A percentile compares a stretch with the other conserved stretches of the same genome.
These are phyloP conservation scores for Dastarcus helophoroides DNA, from an alignment of 2,888 invertebrate genomes.

Conservation along the genomic window DNA sequence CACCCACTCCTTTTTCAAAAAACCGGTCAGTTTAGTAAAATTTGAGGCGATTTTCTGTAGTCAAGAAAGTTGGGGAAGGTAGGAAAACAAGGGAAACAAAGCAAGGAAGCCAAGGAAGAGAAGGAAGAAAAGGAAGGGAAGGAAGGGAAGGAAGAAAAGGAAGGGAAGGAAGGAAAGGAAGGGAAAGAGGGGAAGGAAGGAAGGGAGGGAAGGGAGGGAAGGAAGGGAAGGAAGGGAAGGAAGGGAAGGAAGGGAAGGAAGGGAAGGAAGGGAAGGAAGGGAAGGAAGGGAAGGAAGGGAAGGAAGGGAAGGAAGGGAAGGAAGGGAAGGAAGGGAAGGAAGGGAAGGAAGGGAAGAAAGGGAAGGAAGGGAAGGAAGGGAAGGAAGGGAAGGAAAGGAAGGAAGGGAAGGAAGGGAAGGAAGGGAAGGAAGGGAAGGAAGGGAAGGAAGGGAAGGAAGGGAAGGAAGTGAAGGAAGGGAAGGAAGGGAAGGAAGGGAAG, in stretches of 20 bases:
- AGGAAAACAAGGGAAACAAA: too few relatives aligned
- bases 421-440: constrained; percentile 7
- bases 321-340: constrained; percentile 9
- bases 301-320: constrained; percentile 13
- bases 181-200: constrained; percentile 11
- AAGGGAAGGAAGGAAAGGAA: constrained; percentile 9
- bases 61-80: too few relatives aligned
- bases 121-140: constrained; percentile 11
- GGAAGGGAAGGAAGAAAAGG: constrained; percentile 11
- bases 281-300: constrained; percentile 11
- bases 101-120: constrained; percentile 10
- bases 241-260: constrained; percentile 8
- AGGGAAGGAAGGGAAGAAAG: background rate
- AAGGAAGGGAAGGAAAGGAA: constrained; percentile 8
- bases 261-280: constrained; percentile 6
- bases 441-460: constrained; percentile 6
- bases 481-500: constrained; percentile 9
- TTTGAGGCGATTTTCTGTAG: too few relatives aligned
- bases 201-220: constrained; percentile 11
- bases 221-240: constrained; percentile 9
- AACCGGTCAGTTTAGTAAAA: too few relatives aligned
- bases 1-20: too few relatives aligned
- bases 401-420: constrained; percentile 7
- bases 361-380: constrained; percentile 7
- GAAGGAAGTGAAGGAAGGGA: constrained; percentile 11